These are phyloP conservation scores for Deilephila elpenor DNA, from an alignment of 2,888 invertebrate genomes.

Conservation along the genomic window DNA sequence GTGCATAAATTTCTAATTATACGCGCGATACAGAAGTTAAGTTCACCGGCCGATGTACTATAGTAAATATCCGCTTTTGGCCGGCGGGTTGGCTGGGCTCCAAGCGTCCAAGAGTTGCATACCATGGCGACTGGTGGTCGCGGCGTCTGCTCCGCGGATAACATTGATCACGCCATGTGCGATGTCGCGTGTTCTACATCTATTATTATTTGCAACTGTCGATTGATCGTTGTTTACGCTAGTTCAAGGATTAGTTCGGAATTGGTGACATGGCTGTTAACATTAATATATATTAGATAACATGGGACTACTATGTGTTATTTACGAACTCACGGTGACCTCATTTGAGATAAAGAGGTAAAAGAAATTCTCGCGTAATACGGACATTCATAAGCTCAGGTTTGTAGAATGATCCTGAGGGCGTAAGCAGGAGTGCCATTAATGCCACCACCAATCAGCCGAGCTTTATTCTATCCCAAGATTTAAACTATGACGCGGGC, in stretches of 20 bases:
- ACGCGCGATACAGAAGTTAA: slow-evolving; percentile 39
- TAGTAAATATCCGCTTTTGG: slow-evolving; percentile 70
- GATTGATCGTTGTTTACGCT: not conserved
- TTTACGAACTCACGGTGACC: too few relatives aligned
- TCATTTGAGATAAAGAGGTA: too few relatives aligned
- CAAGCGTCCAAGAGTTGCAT: slow-evolving; percentile 47
- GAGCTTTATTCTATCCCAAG: too few relatives aligned
- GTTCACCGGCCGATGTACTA: slow-evolving; percentile 56
- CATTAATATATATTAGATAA: not conserved
- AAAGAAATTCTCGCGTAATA: too few relatives aligned
- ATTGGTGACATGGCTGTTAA: not conserved
- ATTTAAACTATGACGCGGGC: too few relatives aligned
- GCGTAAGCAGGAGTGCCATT: too few relatives aligned
- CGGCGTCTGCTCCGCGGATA: slow-evolving; percentile 49
- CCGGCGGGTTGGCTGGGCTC: slow-evolving; percentile 61
- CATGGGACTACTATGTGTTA: too few relatives aligned
- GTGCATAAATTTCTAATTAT: slow-evolving; percentile 32
- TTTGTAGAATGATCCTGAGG: too few relatives aligned
- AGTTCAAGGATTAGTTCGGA: not conserved
- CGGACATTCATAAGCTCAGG: too few relatives aligned
- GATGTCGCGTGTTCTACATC: slow-evolving; percentile 45
- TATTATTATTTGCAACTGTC: slow-evolving; percentile 10
- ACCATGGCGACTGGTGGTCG: slow-evolving; percentile 3
- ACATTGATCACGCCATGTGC: slow-evolving; percentile 66
- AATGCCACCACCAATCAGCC: too few relatives aligned